These are phyloP conservation scores for Dasyurus viverrinus DNA, from an alignment of 2,113 vertebrate genomes.

Conservation along the genomic window DNA sequence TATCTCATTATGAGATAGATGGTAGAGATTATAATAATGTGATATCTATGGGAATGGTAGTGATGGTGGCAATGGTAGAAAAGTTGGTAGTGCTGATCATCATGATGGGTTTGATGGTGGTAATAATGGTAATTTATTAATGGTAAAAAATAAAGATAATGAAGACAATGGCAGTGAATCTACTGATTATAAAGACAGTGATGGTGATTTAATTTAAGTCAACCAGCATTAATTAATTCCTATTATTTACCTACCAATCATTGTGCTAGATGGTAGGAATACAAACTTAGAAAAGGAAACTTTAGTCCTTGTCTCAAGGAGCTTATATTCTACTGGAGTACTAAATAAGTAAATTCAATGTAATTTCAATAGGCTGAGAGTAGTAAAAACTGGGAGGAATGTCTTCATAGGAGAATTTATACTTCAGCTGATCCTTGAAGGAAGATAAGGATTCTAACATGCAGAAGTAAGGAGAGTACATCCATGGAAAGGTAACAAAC, in stretches of 20 bases:
- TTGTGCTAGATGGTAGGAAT: background rate
- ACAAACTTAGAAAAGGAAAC: background rate
- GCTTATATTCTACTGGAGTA: background rate
- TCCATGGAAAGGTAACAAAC: background rate
- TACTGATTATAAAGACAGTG: background rate
- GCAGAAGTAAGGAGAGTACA: background rate
- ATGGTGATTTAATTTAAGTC: background rate
- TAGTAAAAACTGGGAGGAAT: background rate
- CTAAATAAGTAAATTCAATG: background rate
- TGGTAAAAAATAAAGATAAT: background rate
- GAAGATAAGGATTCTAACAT: background rate
- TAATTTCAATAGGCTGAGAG: background rate
- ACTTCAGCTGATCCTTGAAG: background rate
- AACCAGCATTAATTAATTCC: background rate
- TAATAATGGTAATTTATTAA: background rate
- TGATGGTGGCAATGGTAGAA: background rate
- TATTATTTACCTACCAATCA: background rate
- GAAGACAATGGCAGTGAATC: background rate
- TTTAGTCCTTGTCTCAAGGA: background rate
- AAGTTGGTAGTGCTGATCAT: background rate
- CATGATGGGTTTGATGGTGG: background rate
- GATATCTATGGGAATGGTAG: background rate
- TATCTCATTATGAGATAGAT: background rate
- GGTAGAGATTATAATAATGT: too few species aligned
- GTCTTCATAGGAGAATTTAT: background rate